phyloP scores from a whole-genome alignment of 35 echinoderm and acorn worm species.

The Lytechinus pictus region DNA sequence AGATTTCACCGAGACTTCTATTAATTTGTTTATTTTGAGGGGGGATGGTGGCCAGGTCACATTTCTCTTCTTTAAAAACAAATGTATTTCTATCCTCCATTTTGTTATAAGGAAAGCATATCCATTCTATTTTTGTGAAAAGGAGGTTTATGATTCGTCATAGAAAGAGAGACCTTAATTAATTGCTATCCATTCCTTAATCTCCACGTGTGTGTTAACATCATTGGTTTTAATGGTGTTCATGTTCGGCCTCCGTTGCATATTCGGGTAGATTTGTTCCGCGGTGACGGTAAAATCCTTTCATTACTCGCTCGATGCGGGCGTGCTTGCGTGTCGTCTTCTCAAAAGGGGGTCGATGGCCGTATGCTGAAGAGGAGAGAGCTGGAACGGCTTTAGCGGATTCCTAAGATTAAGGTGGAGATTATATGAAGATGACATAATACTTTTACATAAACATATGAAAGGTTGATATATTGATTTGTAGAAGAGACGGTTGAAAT shows the following conservation, averaged over 20 bases:
- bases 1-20: too few species aligned
- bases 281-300: constrained; percentile 91
- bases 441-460: not conserved
- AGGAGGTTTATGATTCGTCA: too few species aligned
- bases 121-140: too few species aligned
- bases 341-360: constrained; percentile 74
- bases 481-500: not conserved
- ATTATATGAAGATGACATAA: not conserved
- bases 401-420: constrained; percentile 54
- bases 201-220: not conserved
- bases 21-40: too few species aligned
- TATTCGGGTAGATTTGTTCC: constrained; percentile 96
- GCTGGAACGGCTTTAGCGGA: constrained; percentile 82
- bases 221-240: not conserved
- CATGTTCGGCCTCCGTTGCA: constrained; percentile 53
- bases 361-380: constrained; percentile 88
- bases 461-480: not conserved
- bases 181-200: not conserved
- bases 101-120: too few species aligned
- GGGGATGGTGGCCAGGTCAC: too few species aligned
- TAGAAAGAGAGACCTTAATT: too few species aligned
- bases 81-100: too few species aligned
- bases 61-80: too few species aligned
- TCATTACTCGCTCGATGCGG: constrained; percentile 90
- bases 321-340: constrained; percentile 73